These are phyloP conservation scores for Paradoxurus hermaphroditus DNA, from an alignment of 2,113 vertebrate genomes.

Conservation along the genomic window DNA sequence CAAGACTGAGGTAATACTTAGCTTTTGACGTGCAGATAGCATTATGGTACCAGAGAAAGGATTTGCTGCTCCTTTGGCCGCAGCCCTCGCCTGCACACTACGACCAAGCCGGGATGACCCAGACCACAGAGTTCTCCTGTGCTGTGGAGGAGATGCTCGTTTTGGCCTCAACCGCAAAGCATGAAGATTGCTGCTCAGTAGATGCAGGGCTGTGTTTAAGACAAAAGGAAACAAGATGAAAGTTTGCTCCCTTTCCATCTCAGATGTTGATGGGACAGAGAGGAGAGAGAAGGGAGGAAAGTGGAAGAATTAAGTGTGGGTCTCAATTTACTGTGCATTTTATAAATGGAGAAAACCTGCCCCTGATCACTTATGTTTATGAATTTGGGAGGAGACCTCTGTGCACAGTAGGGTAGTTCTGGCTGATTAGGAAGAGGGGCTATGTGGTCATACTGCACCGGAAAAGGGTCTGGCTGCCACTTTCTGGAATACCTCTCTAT, in stretches of 20 bases:
- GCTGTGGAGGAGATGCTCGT: background rate
- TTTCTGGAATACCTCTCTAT: background rate
- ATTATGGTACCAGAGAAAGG: background rate
- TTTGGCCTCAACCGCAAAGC: background rate
- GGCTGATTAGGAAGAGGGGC: background rate
- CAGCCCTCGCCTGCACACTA: background rate
- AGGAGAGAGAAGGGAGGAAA: background rate
- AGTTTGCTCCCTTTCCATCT: background rate
- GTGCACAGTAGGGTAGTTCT: background rate
- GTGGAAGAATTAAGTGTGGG: background rate
- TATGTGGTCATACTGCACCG: background rate
- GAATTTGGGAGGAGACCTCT: background rate
- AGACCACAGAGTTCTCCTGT: rapidly evolving
- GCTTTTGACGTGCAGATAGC: background rate
- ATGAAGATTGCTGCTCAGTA: background rate
- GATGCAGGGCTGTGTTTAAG: background rate
- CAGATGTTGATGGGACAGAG: background rate
- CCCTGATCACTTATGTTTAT: background rate
- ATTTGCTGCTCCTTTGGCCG: background rate
- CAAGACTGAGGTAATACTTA: background rate
- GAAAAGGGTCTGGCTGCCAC: background rate
- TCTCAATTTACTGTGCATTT: background rate
- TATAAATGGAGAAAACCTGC: background rate
- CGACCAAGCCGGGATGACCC: background rate
- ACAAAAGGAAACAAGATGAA: background rate